Conservation (phyloP, 2,888 invertebrate species). For the Capitulum mitella region DNA sequence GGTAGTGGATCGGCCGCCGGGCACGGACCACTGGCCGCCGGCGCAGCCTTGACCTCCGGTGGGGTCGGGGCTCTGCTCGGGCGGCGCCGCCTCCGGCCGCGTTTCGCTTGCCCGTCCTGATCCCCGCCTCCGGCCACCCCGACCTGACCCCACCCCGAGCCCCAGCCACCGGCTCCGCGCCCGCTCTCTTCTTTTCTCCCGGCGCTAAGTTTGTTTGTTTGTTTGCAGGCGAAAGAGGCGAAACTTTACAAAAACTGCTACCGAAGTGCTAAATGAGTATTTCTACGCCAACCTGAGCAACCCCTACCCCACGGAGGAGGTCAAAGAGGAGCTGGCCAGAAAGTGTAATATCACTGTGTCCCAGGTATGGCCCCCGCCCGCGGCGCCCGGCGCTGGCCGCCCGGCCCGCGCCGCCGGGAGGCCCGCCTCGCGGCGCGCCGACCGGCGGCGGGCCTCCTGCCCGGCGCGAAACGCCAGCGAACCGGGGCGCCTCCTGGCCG, state of each 20-base stretch:
- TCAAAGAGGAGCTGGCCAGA: constrained; percentile 97
- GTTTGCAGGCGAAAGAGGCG: constrained; percentile 37
- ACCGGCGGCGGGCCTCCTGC: too few relatives aligned
- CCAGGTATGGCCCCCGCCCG: constrained; percentile 61
- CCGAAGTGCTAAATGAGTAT: constrained; percentile 98
- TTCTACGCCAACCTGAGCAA: constrained; percentile 99
- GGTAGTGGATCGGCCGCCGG: constrained; percentile 51
- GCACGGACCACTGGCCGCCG: background rate
- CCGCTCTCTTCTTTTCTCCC: background rate
- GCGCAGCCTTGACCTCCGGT: background rate
- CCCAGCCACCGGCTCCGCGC: background rate
- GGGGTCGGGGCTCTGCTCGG: background rate
- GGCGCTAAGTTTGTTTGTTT: background rate
- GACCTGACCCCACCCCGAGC: background rate
- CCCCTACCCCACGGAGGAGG: constrained; percentile 99
- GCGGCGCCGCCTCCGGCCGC: background rate
- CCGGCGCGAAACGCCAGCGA: too few relatives aligned
- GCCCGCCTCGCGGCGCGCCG: too few relatives aligned
- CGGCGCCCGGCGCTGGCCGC: too few relatives aligned
- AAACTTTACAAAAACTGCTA: constrained; percentile 74
- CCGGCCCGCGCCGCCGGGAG: too few relatives aligned
- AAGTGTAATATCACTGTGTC: constrained; percentile 98
- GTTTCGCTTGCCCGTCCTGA: background rate
- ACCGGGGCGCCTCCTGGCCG: too few relatives aligned
- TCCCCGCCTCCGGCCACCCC: background rate